phyloP scores from a whole-genome alignment of 2,113 vertebrate genomes.

The Muntiacus reevesi region DNA sequence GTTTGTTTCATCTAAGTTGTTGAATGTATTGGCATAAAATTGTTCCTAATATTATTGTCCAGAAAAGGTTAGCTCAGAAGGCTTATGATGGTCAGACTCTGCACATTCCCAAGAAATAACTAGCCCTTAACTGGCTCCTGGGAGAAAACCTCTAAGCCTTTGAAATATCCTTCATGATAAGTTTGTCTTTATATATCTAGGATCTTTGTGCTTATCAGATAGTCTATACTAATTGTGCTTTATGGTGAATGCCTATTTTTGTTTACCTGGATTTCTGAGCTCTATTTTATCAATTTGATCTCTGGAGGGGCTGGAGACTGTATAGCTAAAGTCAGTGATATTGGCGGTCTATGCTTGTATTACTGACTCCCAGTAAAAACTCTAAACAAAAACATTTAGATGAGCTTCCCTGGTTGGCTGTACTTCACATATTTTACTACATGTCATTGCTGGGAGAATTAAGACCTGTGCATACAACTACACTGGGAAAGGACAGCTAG shows the following conservation, averaged over 20 bases:
- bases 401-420: background rate
- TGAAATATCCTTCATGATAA: background rate
- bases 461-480: background rate
- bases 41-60: background rate
- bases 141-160: background rate
- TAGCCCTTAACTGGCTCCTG: background rate
- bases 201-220: background rate
- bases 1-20: background rate
- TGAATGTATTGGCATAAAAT: background rate
- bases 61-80: background rate
- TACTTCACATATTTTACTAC: background rate
- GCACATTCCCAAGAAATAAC: background rate
- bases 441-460: background rate
- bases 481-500: background rate
- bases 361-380: background rate
- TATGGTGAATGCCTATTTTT: background rate
- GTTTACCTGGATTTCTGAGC: background rate
- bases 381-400: background rate
- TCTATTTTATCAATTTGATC: background rate
- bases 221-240: background rate
- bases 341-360: background rate
- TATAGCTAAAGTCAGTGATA: background rate
- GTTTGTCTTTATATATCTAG: background rate
- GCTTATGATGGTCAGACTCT: background rate
- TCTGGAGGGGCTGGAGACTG: background rate